These are phyloP conservation scores for Lates calcarifer DNA, from an alignment of 2,113 vertebrate species.

Conservation along the genomic window DNA sequence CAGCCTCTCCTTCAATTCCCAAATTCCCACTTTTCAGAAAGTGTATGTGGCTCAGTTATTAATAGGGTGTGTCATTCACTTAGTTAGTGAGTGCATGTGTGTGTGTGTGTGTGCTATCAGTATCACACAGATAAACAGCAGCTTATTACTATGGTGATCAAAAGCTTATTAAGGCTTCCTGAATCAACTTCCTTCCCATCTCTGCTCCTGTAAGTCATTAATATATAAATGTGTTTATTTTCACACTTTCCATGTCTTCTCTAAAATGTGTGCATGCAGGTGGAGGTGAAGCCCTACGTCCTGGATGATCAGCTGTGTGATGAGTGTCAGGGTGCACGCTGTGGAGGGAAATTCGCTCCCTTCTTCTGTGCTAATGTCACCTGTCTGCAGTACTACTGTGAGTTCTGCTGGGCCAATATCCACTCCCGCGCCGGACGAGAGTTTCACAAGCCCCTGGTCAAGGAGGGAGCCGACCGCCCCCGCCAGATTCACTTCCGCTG, in stretches of 20 bases:
- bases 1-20: slow-evolving; percentile 35
- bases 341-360: slow-evolving; percentile 96
- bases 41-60: background rate
- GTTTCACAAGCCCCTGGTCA: slow-evolving; percentile 99
- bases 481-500: slow-evolving; percentile 99
- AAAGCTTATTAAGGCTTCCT: slow-evolving; percentile 44
- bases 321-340: slow-evolving; percentile 97
- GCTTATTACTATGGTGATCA: slow-evolving; percentile 36
- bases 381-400: slow-evolving; percentile 99
- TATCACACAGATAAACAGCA: slow-evolving; percentile 14
- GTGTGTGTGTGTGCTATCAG: background rate
- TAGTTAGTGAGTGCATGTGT: background rate
- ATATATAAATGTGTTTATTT: background rate
- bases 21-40: background rate
- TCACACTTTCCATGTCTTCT: background rate
- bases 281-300: slow-evolving; percentile 99
- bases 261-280: slow-evolving; percentile 78
- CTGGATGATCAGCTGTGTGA: slow-evolving; percentile 99
- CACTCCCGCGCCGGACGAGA: slow-evolving; percentile 97
- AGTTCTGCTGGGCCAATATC: slow-evolving; percentile 99
- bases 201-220: background rate
- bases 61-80: background rate
- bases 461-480: slow-evolving; percentile 97
- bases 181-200: slow-evolving; percentile 22
- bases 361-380: slow-evolving; percentile 99